These are phyloP conservation scores for Cryptomyrus ogoouensis DNA, from an alignment of 2,113 vertebrate genomes.

Conservation along the genomic window DNA sequence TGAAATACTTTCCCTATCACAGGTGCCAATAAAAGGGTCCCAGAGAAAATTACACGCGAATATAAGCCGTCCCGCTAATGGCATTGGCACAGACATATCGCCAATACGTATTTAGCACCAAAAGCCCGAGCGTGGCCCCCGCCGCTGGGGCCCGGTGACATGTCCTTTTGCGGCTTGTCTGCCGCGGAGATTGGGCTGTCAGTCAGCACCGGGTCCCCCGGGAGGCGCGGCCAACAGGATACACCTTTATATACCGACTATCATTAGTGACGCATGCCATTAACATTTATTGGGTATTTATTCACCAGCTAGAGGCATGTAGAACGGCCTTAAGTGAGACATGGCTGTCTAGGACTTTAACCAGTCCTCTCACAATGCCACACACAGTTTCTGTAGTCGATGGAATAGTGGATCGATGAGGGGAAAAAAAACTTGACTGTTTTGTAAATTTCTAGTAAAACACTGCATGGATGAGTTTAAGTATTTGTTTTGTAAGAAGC, in stretches of 20 bases:
- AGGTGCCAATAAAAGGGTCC: slow-evolving; percentile 55
- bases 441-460: not conserved
- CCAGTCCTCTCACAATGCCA: not conserved
- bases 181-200: slow-evolving; percentile 65
- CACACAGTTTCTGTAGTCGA: not conserved
- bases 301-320: not conserved
- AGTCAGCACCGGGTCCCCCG: slow-evolving; percentile 43
- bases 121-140: slow-evolving; percentile 37
- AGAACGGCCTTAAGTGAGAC: not conserved
- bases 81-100: slow-evolving; percentile 59
- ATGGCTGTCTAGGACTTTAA: not conserved
- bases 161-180: slow-evolving; percentile 58
- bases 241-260: not conserved
- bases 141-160: slow-evolving; percentile 55
- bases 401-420: not conserved
- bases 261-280: not conserved
- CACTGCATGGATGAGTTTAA: not conserved
- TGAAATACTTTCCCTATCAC: slow-evolving; percentile 57
- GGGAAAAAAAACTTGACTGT: not conserved
- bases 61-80: slow-evolving; percentile 58
- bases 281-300: not conserved
- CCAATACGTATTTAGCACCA: slow-evolving; percentile 53
- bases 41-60: slow-evolving; percentile 54
- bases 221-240: not conserved
- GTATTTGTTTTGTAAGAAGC: not conserved